A percentile compares a stretch with the other conserved stretches of the same genome.
phyloP scores from a whole-genome alignment of 2,797 vertebrate species.

The Muscicapa striata region DNA sequence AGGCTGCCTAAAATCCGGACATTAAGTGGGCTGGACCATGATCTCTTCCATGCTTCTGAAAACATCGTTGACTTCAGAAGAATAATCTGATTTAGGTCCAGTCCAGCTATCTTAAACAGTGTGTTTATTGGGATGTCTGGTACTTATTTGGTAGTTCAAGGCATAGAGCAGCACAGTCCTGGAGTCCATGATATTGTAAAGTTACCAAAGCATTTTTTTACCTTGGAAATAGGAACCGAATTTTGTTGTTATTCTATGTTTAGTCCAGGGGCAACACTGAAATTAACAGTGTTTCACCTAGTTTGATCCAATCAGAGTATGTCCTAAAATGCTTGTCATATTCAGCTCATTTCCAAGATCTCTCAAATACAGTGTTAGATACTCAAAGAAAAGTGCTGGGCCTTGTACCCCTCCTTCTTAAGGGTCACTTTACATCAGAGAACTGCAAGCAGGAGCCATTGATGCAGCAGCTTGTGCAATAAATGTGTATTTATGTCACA shows the following conservation, averaged over 20 bases:
- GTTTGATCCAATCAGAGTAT: background rate
- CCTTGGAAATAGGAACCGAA: background rate
- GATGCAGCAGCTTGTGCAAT: constrained; percentile 25
- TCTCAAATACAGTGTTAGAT: background rate
- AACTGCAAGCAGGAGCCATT: background rate
- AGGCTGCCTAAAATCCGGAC: background rate
- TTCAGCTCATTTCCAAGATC: background rate
- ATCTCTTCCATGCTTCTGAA: background rate
- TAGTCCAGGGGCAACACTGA: background rate
- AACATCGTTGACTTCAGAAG: background rate
- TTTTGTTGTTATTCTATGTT: background rate
- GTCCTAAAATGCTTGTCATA: background rate
- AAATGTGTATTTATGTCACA: background rate
- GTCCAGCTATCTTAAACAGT: background rate
- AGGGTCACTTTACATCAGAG: background rate
- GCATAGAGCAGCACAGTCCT: background rate
- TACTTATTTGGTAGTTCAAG: background rate
- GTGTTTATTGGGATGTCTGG: background rate
- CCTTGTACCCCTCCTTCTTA: background rate
- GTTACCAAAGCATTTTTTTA: background rate
- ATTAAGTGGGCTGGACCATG: background rate
- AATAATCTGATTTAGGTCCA: background rate
- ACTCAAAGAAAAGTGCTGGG: background rate
- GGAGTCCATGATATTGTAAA: background rate
- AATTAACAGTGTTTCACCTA: background rate